A percentile compares a stretch with the other conserved stretches of the same genome.
phyloP scores from a whole-genome alignment of 2,113 vertebrate genomes.

The Delphinapterus leucas region DNA sequence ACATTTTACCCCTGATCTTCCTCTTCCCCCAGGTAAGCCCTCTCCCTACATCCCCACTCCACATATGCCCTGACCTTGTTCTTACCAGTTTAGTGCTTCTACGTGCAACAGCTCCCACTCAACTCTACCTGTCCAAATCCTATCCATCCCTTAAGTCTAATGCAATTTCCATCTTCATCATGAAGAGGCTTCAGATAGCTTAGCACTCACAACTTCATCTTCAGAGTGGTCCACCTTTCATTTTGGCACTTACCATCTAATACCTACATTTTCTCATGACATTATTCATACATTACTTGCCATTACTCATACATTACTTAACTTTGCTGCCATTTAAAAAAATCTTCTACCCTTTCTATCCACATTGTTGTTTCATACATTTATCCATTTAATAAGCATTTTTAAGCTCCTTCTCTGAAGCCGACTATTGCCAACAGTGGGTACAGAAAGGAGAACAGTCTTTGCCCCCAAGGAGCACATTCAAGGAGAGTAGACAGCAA shows the following conservation, averaged over 20 bases:
- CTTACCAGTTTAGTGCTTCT: background rate
- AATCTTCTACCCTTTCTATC: background rate
- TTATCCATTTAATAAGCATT: background rate
- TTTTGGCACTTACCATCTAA: background rate
- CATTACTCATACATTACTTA: background rate
- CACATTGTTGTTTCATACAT: background rate
- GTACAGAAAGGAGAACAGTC: background rate
- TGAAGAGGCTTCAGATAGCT: background rate
- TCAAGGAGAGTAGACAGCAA: background rate
- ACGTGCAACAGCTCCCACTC: background rate
- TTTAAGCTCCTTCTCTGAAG: background rate
- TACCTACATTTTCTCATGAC: background rate
- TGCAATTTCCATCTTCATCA: background rate
- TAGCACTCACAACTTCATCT: background rate
- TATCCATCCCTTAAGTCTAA: background rate
- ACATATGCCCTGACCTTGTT: background rate
- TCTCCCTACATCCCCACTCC: fast-evolving
- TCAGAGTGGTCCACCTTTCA: background rate
- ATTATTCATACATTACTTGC: background rate
- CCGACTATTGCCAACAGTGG: background rate
- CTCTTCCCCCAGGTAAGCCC: background rate
- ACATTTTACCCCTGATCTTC: background rate
- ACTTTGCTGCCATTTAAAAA: background rate
- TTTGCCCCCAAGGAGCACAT: background rate
- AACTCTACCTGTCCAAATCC: background rate